Evolutionary conservation across 2,888 invertebrate genomes (phyloP).

Genomic region (Cheiracanthium punctorium): DNA sequence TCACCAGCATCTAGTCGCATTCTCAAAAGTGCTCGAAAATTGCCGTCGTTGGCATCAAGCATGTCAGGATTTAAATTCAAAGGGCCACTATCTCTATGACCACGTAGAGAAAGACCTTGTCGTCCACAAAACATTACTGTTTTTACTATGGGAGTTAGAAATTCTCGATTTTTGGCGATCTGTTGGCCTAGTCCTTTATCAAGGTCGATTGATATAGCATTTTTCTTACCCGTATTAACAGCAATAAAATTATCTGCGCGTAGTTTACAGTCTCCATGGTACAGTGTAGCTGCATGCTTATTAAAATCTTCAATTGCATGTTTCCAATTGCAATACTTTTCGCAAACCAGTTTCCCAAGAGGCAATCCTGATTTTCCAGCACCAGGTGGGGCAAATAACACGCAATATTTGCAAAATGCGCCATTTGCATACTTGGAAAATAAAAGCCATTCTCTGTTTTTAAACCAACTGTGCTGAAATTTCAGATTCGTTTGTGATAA

Average conservation of each 20-base stretch:
- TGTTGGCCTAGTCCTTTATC: neutral
- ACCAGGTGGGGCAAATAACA: neutral
- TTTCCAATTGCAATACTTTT: neutral
- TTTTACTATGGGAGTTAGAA: neutral
- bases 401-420: neutral
- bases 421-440: neutral
- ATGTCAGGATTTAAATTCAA: neutral
- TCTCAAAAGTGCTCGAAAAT: neutral
- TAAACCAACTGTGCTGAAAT: neutral
- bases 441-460: neutral
- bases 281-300: neutral
- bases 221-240: neutral
- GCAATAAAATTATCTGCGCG: neutral
- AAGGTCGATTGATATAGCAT: neutral
- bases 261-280: neutral
- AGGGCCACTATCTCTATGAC: neutral
- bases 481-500: neutral
- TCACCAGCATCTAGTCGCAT: slow-evolving; percentile 7
- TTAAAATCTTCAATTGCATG: neutral
- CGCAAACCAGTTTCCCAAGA: neutral
- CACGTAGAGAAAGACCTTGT: neutral
- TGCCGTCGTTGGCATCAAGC: neutral
- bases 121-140: neutral
- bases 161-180: neutral
- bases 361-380: too few species aligned